Evolutionary conservation across 2,113 vertebrate species (phyloP), one percentile per base, ranked within the genome.

Genomic region (Mionectes macconnelli): DNA sequence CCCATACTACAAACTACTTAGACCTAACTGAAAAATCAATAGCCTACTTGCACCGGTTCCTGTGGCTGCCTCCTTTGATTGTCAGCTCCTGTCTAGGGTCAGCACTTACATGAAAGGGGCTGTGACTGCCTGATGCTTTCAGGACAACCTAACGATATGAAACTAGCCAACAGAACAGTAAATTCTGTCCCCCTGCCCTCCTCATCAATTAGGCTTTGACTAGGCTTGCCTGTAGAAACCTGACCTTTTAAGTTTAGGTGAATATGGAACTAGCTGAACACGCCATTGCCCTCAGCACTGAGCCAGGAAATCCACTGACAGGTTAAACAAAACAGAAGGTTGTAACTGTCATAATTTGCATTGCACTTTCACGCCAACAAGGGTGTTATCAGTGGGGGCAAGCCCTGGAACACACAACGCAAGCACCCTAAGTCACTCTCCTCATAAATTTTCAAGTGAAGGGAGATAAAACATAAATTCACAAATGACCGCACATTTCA

Each of bases 1-100:
- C 98, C 98, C 98, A 98, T 98, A 98, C 98, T 99, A 98, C 98
- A 99, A 98, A 99, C 98, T 99, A 99, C 98, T 99, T 99, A 99
- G 98, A 98, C 97, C 98, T 99, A 99, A 99, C 98, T 99, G 99
- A 99, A 99, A 99, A 99, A 99, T 99, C 99, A 99, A 99, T 99
- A 99, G 97, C 96, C 98, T 98, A 97, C 98, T 98, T 98, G 97
- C 98, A 98, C 98, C 96, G 98, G 98, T 98, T 97, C 98, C 98
- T 98, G 98, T 99, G 98, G 98, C 98, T 99, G 98, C 98, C 97
- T 98, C 97, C 98, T 98, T 98, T 99, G 99, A 99, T 98, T 99
- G 99, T 99, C 99, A 99, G 99, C 99, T 98, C 98, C 98, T 99
- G 99, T 98, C 98, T 98, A 98, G 98, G 99, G 99, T 99, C 98